A percentile compares a stretch with the other conserved stretches of the same genome.
Evolutionary conservation across 53 echinoderm and acorn worm species (phyloP).

Genomic region (Paracentrotus lividus): DNA sequence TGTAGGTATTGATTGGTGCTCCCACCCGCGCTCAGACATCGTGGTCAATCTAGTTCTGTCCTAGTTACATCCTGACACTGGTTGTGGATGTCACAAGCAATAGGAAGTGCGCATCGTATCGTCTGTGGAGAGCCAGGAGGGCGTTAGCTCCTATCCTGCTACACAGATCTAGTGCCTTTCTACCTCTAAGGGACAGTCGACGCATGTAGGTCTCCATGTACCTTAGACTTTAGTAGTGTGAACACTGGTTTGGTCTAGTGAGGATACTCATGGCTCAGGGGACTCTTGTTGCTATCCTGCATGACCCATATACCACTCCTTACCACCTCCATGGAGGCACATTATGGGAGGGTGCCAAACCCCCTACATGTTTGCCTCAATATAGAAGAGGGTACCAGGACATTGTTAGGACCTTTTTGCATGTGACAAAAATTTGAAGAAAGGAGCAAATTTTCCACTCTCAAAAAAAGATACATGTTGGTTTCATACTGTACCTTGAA

Average conservation of each 20-base stretch:
- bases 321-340: not conserved
- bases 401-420: no score
- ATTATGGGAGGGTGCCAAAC: not conserved
- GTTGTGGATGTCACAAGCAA: conserved; percentile 43
- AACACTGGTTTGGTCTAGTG: conserved; percentile 2
- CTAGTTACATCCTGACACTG: not conserved
- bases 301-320: conserved; percentile 53
- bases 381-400: no score
- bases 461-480: no score
- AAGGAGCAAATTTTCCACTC: no score
- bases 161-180: no score
- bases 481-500: conserved; percentile 45
- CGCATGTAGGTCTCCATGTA: conserved; percentile 34
- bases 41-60: conserved; percentile 47
- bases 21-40: not conserved
- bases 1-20: conserved; percentile 30
- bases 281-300: conserved; percentile 22
- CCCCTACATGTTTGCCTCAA: no score
- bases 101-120: conserved; percentile 25
- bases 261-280: conserved; percentile 10
- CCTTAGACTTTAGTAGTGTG: conserved; percentile 44
- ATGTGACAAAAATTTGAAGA: no score
- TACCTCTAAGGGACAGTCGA: no score
- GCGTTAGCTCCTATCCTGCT: no score
- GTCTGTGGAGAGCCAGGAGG: no score